Conservation (phyloP, 2,797 vertebrate genomes). For the Muraenolepis orangiensis region DNA sequence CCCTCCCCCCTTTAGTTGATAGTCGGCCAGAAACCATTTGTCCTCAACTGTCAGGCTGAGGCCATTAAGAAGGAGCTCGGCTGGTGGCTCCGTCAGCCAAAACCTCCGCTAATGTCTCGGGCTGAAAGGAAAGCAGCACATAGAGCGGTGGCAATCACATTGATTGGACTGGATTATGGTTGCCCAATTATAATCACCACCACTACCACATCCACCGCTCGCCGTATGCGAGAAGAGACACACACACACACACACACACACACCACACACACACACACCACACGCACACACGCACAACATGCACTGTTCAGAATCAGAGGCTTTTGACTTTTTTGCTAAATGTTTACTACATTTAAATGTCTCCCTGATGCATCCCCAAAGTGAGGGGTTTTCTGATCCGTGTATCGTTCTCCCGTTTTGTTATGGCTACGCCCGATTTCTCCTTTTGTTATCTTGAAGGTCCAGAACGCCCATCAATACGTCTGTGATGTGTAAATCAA, state of each 20-base stretch:
- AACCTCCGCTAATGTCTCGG: conserved; percentile 21
- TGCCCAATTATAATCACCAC: conserved; percentile 3
- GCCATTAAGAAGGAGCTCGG: conserved; percentile 19
- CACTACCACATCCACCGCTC: conserved; percentile 3
- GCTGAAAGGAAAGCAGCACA: conserved; percentile 1
- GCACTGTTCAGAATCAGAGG: not conserved
- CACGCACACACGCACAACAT: not conserved
- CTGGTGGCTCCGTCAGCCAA: conserved; percentile 19
- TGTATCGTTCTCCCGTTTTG: not conserved
- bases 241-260: too few relatives aligned
- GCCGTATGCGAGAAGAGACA: not conserved
- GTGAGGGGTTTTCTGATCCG: not conserved
- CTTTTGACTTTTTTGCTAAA: not conserved
- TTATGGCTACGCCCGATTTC: not conserved
- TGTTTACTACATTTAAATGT: not conserved
- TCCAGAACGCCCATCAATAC: not conserved
- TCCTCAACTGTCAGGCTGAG: conserved; percentile 14
- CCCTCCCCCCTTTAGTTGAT: not conserved
- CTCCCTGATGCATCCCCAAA: not conserved
- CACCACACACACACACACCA: too few relatives aligned
- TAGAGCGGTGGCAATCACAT: conserved; percentile 13
- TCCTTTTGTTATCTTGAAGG: not conserved
- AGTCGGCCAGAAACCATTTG: conserved; percentile 7
- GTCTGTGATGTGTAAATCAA: not conserved
- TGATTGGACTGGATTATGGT: conserved; percentile 22